Evolutionary conservation across 2,888 invertebrate species (phyloP), one percentile per base, ranked within the genome.

Genomic region (Netelia virgata): DNA sequence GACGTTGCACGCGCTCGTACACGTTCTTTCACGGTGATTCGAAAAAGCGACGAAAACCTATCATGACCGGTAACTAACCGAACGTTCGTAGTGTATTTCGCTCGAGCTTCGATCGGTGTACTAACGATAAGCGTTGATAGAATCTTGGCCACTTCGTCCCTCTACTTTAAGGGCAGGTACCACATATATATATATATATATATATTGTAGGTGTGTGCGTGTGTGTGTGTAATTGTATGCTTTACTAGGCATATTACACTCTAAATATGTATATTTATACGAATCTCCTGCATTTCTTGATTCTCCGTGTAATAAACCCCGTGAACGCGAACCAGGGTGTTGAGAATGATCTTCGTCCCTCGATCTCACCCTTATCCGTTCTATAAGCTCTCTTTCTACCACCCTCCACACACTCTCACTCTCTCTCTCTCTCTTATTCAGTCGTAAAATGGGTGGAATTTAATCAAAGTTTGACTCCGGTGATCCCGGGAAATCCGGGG

Each of bases 391-490:
- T 28, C 16, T 64, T 55, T 66, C 41, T 55, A 73, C n/a, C 66
- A 16, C 64, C 59, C 80, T 61, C 75, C 68, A 53, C 47, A 55
- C 59, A 23, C 73, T 14, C 14, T 10, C 55, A 20, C 63, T 43
- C 50, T 68, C 28, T 43, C 28, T 64, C 55, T 66, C 57, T 55
- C 76, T 14, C 66, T 36, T 64, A 53, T 78, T 66, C 66, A 36
- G 87, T 89, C 90, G 88, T 91, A 90, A 91, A 91, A 90, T 87
- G 83, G 36, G 83, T 66, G 66, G 86, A 89, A 90, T 91, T 90
- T 90, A 90, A 91, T 91, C 89, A 90, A 90, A 90, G 87, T 88
- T 88, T 82, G 86, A 88, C 86, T 73, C 50, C 18, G 69, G 68
- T 20, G 61, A 72, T 61, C 83, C 36, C 68, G 64, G 70, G 55